These are phyloP conservation scores for Troglohyphantes excavatus DNA, from an alignment of 2,888 invertebrate species.

Conservation along the genomic window DNA sequence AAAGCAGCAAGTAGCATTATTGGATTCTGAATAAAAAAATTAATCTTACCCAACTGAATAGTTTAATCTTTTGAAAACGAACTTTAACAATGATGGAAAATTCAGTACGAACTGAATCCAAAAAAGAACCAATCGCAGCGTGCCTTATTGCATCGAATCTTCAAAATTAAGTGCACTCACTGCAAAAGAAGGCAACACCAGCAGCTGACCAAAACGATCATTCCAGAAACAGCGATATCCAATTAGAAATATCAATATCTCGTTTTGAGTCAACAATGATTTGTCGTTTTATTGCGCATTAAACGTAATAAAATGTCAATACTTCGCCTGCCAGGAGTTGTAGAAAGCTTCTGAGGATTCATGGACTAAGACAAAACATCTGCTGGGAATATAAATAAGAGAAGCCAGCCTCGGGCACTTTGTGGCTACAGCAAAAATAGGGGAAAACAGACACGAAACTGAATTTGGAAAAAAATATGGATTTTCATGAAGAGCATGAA, in stretches of 20 bases:
- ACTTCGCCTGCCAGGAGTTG: constrained; percentile 26
- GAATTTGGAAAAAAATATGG: no score
- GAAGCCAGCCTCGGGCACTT: constrained; percentile 21
- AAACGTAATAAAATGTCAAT: constrained; percentile 67
- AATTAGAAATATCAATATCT: constrained; percentile 61
- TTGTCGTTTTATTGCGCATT: constrained; percentile 66
- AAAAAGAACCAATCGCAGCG: neutral
- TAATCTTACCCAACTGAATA: neutral
- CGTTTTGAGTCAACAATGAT: constrained; percentile 53
- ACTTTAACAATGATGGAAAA: neutral
- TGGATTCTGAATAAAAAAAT: neutral
- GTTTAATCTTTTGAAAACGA: neutral
- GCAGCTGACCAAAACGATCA: constrained; percentile 58
- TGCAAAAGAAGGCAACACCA: constrained; percentile 3
- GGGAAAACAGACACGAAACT: no score
- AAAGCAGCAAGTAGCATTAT: no score
- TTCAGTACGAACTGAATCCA: neutral
- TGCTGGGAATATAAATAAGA: constrained; percentile 56
- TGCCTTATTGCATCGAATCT: neutral
- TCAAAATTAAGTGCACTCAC: neutral
- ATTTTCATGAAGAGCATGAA: no score
- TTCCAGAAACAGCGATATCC: constrained; percentile 46
- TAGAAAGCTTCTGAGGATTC: constrained; percentile 41
- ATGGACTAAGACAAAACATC: constrained; percentile 29
- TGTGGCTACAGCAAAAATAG: no score